Evolutionary conservation across 2,113 vertebrate genomes (phyloP).

Genomic region (Ictalurus punctatus): DNA sequence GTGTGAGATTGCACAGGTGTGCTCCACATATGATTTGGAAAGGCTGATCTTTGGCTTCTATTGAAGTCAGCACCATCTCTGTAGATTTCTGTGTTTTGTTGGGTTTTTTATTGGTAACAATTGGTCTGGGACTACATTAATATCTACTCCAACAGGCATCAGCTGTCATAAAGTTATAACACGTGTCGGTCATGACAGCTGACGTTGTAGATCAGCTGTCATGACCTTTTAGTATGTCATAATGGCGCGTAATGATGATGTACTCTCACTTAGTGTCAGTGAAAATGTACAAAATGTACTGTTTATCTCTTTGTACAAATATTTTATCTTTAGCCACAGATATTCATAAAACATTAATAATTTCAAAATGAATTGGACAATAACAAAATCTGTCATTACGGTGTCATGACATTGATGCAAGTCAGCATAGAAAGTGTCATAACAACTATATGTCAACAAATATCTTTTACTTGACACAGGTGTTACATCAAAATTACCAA

Average conservation of each 20-base stretch:
- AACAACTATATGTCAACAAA: neutral
- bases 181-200: neutral
- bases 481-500: neutral
- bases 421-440: neutral
- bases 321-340: neutral
- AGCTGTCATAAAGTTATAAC: neutral
- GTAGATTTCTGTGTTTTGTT: neutral
- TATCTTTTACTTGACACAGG: neutral
- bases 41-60: neutral
- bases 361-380: neutral
- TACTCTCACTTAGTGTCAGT: neutral
- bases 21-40: constrained; percentile 10
- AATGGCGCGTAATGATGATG: neutral
- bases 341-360: neutral
- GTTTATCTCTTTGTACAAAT: neutral
- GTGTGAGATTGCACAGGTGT: constrained; percentile 8
- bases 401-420: neutral
- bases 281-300: neutral
- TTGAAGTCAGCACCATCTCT: neutral
- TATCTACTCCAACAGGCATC: neutral
- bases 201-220: neutral
- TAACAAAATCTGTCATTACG: neutral
- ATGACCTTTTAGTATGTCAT: neutral
- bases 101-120: neutral
- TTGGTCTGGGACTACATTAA: neutral